Percentiles rank a stretch among this genome's conserved stretches.
These are phyloP conservation scores for Prionailurus bengalensis DNA, from an alignment of 2,113 vertebrate species.

Conservation along the genomic window DNA sequence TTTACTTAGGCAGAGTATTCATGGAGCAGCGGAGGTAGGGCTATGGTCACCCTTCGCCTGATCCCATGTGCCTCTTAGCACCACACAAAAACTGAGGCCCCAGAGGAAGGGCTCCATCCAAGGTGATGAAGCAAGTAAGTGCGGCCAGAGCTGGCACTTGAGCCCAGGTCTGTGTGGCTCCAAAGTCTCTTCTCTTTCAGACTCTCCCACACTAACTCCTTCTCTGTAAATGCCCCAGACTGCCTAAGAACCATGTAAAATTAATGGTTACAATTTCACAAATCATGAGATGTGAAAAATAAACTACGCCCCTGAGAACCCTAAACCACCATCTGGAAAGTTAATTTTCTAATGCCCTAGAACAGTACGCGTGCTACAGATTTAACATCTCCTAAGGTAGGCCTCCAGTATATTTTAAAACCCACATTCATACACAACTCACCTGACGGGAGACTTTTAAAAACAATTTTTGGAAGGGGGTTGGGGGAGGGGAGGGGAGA, in stretches of 20 bases:
- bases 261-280: conserved; percentile 51
- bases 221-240: conserved; percentile 4
- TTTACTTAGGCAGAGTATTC: background rate
- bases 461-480: background rate
- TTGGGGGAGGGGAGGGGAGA: background rate
- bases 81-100: background rate
- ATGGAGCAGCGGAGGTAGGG: background rate
- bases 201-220: background rate
- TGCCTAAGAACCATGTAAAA: background rate
- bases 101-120: background rate
- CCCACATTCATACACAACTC: background rate
- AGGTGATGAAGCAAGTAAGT: background rate
- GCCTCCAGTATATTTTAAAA: background rate
- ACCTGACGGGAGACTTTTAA: background rate
- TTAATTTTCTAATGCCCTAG: conserved; percentile 6
- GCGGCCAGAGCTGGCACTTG: background rate
- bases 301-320: conserved; percentile 32
- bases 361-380: background rate
- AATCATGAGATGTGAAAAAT: conserved; percentile 62
- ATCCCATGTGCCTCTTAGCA: background rate
- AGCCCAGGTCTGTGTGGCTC: background rate
- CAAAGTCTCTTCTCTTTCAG: background rate
- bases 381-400: background rate
- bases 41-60: too few species aligned
- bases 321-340: conserved; percentile 22